Conservation (phyloP, 2,797 vertebrate genomes). For the Bucorvus abyssinicus region DNA sequence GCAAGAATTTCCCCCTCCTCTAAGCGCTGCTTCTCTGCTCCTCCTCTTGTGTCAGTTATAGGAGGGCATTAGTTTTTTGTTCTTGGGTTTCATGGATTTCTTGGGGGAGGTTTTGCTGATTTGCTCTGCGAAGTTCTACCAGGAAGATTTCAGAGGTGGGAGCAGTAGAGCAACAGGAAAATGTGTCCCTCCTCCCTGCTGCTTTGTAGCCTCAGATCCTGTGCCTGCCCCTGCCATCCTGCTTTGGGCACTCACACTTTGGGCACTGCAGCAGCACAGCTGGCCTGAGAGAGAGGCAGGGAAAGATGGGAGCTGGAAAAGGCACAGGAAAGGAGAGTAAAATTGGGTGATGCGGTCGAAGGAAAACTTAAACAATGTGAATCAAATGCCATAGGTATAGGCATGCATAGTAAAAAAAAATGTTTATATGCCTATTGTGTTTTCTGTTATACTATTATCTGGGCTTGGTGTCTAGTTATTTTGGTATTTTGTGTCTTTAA, state of each 20-base stretch:
- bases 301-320: background rate
- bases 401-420: background rate
- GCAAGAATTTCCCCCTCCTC: background rate
- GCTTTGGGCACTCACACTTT: fast-evolving
- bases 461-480: background rate
- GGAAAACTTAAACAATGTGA: background rate
- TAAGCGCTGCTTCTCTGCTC: background rate
- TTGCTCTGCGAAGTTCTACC: background rate
- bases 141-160: background rate
- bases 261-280: no score
- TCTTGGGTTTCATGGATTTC: background rate
- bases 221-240: fast-evolving
- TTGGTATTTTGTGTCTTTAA: background rate
- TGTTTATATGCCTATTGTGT: background rate
- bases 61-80: background rate
- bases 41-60: background rate
- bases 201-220: background rate
- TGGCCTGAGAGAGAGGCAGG: background rate
- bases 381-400: background rate
- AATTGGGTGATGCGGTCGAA: background rate
- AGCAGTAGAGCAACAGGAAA: background rate
- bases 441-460: background rate
- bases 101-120: background rate
- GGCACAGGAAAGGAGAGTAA: background rate
- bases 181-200: fast-evolving